These are phyloP conservation scores for Baccha elongata DNA, from an alignment of 2,888 invertebrate species.

Conservation along the genomic window DNA sequence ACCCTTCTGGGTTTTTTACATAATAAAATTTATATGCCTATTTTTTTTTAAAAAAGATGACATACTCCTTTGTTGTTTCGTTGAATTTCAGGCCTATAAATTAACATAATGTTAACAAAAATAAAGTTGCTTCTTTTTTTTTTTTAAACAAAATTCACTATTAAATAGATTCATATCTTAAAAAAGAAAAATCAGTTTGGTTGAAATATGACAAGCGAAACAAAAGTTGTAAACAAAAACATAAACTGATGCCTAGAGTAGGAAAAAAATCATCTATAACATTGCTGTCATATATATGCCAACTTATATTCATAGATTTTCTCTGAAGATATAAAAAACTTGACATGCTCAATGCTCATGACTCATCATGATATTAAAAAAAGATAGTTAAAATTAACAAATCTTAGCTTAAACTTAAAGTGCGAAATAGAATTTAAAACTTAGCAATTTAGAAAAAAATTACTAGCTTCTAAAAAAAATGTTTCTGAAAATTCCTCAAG, in stretches of 20 bases:
- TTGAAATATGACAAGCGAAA: neutral
- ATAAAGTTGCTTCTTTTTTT: neutral
- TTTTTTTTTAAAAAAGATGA: neutral
- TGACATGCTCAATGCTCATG: neutral
- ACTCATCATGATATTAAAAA: too few relatives aligned
- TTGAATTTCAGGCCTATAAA: conserved; percentile 5
- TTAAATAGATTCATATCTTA: neutral
- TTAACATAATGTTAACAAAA: conserved; percentile 14
- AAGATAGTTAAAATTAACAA: too few relatives aligned
- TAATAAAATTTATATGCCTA: neutral
- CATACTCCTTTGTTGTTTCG: neutral
- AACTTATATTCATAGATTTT: conserved; percentile 5
- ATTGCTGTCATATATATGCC: neutral
- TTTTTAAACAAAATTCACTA: neutral
- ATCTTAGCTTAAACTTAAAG: too few relatives aligned
- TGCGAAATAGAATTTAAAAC: too few relatives aligned
- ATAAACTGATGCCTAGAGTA: neutral
- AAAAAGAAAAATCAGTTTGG: neutral
- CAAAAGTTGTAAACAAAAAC: neutral
- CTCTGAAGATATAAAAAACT: conserved; percentile 1
- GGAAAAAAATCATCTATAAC: neutral
- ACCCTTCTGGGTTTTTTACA: neutral
- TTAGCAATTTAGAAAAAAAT: too few relatives aligned
- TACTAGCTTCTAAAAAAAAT: too few relatives aligned
- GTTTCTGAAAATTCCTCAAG: too few relatives aligned